Base-by-base conservation (phyloP, 2,888 invertebrate genomes). In the Autographa gamma region DNA sequence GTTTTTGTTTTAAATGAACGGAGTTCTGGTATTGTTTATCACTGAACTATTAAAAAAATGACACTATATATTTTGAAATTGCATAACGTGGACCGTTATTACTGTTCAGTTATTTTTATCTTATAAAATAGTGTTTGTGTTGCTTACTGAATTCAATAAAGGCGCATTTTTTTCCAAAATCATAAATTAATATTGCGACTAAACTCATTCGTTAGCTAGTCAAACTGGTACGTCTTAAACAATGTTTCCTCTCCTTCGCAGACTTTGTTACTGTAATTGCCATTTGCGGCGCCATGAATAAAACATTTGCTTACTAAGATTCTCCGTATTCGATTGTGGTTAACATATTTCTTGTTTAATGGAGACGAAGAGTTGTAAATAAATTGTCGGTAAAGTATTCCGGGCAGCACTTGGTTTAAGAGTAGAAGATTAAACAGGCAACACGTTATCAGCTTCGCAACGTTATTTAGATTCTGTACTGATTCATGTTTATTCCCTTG, bases 271-370 rank as follows among this genome's bases (percentile, higher is more conserved):
- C 91, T 87, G 91, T 91, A 93, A 93, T 92, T 91, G 91, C 92
- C 91, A 91, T 91, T 93, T 91, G 89, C 84, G 87, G 88, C 77
- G 77, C 74, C 81, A 90, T 93, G 93, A 93, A 93, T 93, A 93
- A 93, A 92, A 93, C 91, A 93, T 93, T 87, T 90, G 91, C 90
- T 89, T 90, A 89, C 89, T 91, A 86, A 90, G 90, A 89, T 91
- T 91, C 88, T 82, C 89, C 85, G 89, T 88, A 89, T 91, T 92
- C 88, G 90, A 90, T 90, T 90, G 87, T 88, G 90, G 87, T 91
- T 88, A 86, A 87, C 89, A 88, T 89, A 87, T 89, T 88, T 89
- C 87, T 89, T 88, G 83, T 88, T 89, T 86, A 89, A 88, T 89
- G 89, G 89, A 88, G 88, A 89, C 85, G 83, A 88, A 88, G 85